These are phyloP conservation scores for Lycocerus yunnanus DNA, from an alignment of 2,888 invertebrate genomes.

Conservation along the genomic window DNA sequence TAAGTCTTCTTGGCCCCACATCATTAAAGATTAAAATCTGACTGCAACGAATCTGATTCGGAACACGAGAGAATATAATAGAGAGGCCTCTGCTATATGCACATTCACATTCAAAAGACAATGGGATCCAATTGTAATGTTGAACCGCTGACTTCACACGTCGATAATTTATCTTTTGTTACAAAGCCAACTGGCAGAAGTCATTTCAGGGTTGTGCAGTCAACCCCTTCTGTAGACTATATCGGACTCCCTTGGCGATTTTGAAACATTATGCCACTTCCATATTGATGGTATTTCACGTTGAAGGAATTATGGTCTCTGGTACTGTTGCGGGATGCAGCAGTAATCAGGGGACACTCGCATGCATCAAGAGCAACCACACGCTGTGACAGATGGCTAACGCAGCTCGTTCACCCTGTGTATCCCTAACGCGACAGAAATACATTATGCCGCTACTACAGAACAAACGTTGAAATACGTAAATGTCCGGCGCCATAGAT, in stretches of 20 bases:
- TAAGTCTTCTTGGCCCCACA: constrained; percentile 20
- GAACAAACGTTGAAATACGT: constrained; percentile 26
- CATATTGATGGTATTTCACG: constrained; percentile 38
- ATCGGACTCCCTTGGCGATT: constrained; percentile 21
- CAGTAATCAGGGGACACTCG: constrained; percentile 36
- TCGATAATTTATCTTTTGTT: constrained; percentile 50
- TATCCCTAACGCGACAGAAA: constrained; percentile 36
- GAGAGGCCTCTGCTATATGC: constrained; percentile 23
- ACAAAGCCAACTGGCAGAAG: constrained; percentile 47
- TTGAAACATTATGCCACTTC: constrained; percentile 31
- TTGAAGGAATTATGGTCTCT: constrained; percentile 27
- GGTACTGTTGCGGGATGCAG: constrained; percentile 30
- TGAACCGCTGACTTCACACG: constrained; percentile 40
- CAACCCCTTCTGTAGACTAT: constrained; percentile 19
- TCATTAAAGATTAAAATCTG: constrained; percentile 36
- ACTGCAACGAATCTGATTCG: constrained; percentile 30
- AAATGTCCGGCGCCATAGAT: constrained; percentile 26
- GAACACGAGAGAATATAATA: constrained; percentile 22
- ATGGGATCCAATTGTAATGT: constrained; percentile 38
- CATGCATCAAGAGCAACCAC: constrained; percentile 47
- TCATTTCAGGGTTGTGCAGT: constrained; percentile 38
- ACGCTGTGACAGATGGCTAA: constrained; percentile 48
- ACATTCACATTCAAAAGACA: constrained; percentile 30
- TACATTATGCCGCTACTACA: constrained; percentile 22
- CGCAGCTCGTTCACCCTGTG: constrained; percentile 41